A percentile compares a stretch with the other conserved stretches of the same genome.
Evolutionary conservation across 1,140 invertebrate genomes (phyloP).

Genomic region (Atta texana): DNA sequence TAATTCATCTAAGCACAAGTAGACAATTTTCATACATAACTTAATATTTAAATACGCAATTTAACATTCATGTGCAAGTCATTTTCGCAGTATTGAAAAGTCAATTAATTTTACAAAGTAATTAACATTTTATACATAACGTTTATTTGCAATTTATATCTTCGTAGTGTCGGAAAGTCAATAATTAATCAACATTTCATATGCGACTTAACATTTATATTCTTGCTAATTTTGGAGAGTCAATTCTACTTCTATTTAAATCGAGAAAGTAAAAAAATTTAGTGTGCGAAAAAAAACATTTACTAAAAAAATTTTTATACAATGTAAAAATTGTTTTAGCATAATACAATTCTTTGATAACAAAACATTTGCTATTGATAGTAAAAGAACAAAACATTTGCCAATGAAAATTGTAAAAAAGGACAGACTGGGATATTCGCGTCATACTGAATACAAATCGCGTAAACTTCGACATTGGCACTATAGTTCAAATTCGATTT

Average conservation of each 20-base stretch:
- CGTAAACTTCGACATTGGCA: constrained; percentile 13
- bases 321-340: not conserved
- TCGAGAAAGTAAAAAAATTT: not conserved
- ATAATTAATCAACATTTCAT: not conserved
- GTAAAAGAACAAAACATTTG: not conserved
- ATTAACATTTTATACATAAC: constrained; percentile 19
- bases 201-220: no score
- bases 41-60: constrained; percentile 8
- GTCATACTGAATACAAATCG: constrained; percentile 21
- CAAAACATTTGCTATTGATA: not conserved
- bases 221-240: not conserved
- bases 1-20: not conserved
- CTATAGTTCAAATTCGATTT: constrained; percentile 41
- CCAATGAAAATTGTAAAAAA: not conserved
- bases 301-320: not conserved
- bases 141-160: not conserved
- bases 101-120: constrained; percentile 1
- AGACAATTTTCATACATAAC: not conserved
- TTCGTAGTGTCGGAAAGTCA: not conserved
- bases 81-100: no score
- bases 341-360: not conserved
- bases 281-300: not conserved
- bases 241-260: not conserved
- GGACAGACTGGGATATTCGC: not conserved
- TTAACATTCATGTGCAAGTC: constrained; percentile 6